phyloP scores from a whole-genome alignment of 2,888 invertebrate species.

The Strigamia crassipes region DNA sequence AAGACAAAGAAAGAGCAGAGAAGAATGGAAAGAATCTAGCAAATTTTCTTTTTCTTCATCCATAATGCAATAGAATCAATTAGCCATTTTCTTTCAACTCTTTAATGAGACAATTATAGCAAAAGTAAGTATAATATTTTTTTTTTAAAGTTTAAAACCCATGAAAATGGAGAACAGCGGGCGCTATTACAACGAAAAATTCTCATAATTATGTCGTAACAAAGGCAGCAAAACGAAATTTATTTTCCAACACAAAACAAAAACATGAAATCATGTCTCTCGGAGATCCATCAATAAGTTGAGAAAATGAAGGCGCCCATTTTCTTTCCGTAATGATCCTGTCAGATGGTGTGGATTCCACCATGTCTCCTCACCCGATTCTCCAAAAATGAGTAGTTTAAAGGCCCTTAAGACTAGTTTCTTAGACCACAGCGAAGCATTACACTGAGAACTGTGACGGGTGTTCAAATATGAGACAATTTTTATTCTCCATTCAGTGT shows the following conservation, averaged over 20 bases:
- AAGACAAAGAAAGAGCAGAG: constrained; percentile 5
- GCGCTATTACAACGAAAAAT: neutral
- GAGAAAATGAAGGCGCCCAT: constrained; percentile 13
- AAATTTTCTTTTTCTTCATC: constrained; percentile 33
- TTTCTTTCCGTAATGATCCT: constrained; percentile 27
- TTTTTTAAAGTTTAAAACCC: constrained; percentile 4
- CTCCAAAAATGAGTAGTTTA: constrained; percentile 36
- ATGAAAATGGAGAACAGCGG: neutral
- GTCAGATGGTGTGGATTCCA: constrained; percentile 42
- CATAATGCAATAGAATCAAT: constrained; percentile 50
- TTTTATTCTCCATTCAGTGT: constrained; percentile 39
- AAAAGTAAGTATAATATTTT: neutral
- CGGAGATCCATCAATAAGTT: constrained; percentile 31
- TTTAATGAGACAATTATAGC: constrained; percentile 37
- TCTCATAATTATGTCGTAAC: constrained; percentile 2
- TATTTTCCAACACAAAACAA: neutral
- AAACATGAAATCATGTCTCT: constrained; percentile 11
- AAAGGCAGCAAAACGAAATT: neutral
- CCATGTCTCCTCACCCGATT: constrained; percentile 7
- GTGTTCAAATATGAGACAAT: constrained; percentile 40
- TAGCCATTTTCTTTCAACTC: constrained; percentile 35
- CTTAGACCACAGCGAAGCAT: constrained; percentile 3
- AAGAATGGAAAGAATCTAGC: neutral
- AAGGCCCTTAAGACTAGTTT: constrained; percentile 35
- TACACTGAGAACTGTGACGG: constrained; percentile 30